A percentile compares a stretch with the other conserved stretches of the same genome.
phyloP scores from a whole-genome alignment of 1,140 invertebrate genomes.

The Halotydeus destructor region DNA sequence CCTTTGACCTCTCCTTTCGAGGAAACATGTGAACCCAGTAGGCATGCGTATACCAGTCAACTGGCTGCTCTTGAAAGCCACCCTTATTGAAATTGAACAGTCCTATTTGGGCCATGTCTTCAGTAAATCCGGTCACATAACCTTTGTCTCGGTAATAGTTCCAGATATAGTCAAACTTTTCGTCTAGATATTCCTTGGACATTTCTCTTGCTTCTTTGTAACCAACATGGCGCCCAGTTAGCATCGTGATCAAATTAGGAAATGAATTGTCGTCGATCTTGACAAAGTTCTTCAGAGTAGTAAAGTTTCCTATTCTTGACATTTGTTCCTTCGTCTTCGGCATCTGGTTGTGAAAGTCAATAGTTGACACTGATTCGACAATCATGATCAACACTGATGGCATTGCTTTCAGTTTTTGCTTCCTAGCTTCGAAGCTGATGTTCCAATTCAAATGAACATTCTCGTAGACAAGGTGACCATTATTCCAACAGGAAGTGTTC shows the following conservation, averaged over 20 bases:
- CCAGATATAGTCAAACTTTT: slow-evolving; percentile 16
- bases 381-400: slow-evolving; percentile 8
- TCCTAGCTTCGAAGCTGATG: no score
- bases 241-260: slow-evolving; percentile 24
- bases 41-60: slow-evolving; percentile 55
- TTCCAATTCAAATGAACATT: no score
- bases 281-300: slow-evolving; percentile 35
- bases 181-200: neutral
- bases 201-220: neutral
- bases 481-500: no score
- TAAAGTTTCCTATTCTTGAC: neutral
- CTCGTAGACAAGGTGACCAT: no score
- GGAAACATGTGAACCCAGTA: slow-evolving; percentile 27
- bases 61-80: slow-evolving; percentile 56
- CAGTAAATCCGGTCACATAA: slow-evolving; percentile 54
- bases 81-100: slow-evolving; percentile 56
- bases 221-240: slow-evolving; percentile 19
- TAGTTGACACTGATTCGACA: slow-evolving; percentile 8
- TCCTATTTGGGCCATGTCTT: slow-evolving; percentile 47
- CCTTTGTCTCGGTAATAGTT: slow-evolving; percentile 30
- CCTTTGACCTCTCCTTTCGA: slow-evolving; percentile 9
- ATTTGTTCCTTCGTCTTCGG: neutral
- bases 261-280: slow-evolving; percentile 28
- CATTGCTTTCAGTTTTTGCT: no score
- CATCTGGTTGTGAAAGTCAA: slow-evolving; percentile 8